Conservation (phyloP, 1,140 invertebrate species). For the Panulirus ornatus region DNA sequence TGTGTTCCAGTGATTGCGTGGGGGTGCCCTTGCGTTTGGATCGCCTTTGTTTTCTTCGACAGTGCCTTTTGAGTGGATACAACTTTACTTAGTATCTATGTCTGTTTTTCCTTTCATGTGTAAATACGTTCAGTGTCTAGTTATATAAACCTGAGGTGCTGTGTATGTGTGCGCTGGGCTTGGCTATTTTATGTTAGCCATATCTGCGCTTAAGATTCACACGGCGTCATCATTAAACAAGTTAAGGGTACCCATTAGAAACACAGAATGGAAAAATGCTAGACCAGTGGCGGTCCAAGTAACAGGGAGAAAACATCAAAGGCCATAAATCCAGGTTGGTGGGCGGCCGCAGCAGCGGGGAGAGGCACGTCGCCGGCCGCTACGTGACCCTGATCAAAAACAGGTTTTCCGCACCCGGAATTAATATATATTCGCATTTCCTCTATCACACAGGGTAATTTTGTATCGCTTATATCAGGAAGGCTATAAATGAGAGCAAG, state of each 20-base stretch:
- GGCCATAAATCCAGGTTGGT: constrained; percentile 42
- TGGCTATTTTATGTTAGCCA: too few species aligned
- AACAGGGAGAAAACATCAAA: constrained; percentile 34
- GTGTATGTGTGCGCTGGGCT: too few species aligned
- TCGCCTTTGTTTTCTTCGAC: too few species aligned
- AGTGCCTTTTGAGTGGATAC: too few species aligned
- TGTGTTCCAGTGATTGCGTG: too few species aligned
- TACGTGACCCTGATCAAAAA: constrained; percentile 63
- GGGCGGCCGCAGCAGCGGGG: not conserved
- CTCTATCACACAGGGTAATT: not conserved
- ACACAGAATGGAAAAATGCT: not conserved
- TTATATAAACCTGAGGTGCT: too few species aligned
- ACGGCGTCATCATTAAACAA: not conserved
- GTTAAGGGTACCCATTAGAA: not conserved
- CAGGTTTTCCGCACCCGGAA: constrained; percentile 24
- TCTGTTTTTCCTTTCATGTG: too few species aligned
- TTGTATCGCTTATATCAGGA: not conserved
- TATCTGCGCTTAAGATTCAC: too few species aligned
- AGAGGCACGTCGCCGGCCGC: constrained; percentile 40
- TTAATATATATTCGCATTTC: constrained; percentile 4
- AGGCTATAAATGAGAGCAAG: too few species aligned
- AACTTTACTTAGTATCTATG: too few species aligned
- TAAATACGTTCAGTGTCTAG: too few species aligned
- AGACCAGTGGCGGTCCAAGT: not conserved
- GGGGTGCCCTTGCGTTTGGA: too few species aligned